These are phyloP conservation scores for Phthorimaea operculella DNA, from an alignment of 1,140 invertebrate species.

Conservation along the genomic window DNA sequence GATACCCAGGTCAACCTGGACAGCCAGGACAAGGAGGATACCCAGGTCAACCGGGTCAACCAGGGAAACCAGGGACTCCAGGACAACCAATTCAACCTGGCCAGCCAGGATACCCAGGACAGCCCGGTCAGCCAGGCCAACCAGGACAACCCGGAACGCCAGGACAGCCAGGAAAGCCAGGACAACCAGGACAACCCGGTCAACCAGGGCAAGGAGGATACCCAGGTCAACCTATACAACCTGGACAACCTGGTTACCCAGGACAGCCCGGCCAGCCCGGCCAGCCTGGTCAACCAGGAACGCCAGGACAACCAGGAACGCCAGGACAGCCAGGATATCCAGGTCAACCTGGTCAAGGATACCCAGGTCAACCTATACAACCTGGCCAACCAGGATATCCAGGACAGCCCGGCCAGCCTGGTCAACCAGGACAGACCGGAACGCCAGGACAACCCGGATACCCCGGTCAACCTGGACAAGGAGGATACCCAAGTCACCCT, in stretches of 20 bases:
- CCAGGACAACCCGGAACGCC: too few relatives aligned
- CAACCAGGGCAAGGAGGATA: too few relatives aligned
- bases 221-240: too few relatives aligned
- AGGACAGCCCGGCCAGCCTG: slow-evolving; percentile 13
- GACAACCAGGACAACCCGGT: slow-evolving; percentile 7
- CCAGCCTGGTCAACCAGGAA: slow-evolving; percentile 23
- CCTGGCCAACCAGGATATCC: slow-evolving; percentile 19
- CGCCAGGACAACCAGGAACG: slow-evolving; percentile 9
- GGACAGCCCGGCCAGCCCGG: slow-evolving; percentile 14
- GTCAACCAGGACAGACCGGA: slow-evolving; percentile 22
- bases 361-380: slow-evolving; percentile 18
- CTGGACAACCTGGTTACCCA: not conserved
- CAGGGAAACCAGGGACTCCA: slow-evolving; percentile 13
- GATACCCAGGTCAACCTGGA: slow-evolving; percentile 19
- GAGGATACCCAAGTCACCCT: slow-evolving; percentile 9
- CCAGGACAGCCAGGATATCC: slow-evolving; percentile 10
- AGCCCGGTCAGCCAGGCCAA: slow-evolving; percentile 3
- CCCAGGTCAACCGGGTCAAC: slow-evolving; percentile 7
- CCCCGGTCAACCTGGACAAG: slow-evolving; percentile 9
- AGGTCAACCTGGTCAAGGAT: slow-evolving; percentile 6
- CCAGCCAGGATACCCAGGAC: slow-evolving; percentile 10
- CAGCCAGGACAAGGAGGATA: slow-evolving; percentile 21
- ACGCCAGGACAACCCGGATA: slow-evolving; percentile 11
- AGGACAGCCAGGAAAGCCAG: slow-evolving; percentile 11
- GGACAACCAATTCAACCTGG: slow-evolving; percentile 11